Conservation (phyloP, 1,140 invertebrate species). For the Oppia nitens region DNA sequence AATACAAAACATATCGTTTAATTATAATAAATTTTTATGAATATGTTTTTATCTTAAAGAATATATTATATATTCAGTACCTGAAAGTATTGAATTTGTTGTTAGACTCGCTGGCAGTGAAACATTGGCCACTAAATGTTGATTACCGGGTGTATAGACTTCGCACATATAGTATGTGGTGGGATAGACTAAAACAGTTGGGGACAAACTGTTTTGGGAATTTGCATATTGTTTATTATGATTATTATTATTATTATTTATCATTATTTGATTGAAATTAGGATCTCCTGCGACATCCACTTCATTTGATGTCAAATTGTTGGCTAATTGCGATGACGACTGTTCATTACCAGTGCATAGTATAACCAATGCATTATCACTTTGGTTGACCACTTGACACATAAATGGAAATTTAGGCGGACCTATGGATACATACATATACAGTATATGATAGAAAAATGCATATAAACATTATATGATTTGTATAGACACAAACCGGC, state of each 20-base stretch:
- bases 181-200: slow-evolving; percentile 13
- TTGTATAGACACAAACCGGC: slow-evolving; percentile 20
- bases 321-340: neutral
- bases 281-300: neutral
- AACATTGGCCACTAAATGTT: slow-evolving; percentile 6
- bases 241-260: slow-evolving; percentile 1
- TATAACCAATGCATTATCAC: slow-evolving; percentile 9
- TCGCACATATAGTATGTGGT: slow-evolving; percentile 8
- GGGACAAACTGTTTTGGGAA: too few relatives aligned
- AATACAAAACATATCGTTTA: too few relatives aligned
- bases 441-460: neutral
- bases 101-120: neutral
- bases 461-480: neutral
- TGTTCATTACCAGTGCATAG: slow-evolving; percentile 3
- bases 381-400: slow-evolving; percentile 16
- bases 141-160: slow-evolving; percentile 8
- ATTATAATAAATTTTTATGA: too few relatives aligned
- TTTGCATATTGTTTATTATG: neutral
- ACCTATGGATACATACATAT: neutral
- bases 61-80: neutral
- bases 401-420: slow-evolving; percentile 16
- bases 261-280: neutral
- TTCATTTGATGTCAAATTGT: neutral
- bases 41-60: neutral
- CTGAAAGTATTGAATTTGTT: neutral